Evolutionary conservation across 2,888 invertebrate genomes (phyloP).

Genomic region (Ganaspis brasiliensis): DNA sequence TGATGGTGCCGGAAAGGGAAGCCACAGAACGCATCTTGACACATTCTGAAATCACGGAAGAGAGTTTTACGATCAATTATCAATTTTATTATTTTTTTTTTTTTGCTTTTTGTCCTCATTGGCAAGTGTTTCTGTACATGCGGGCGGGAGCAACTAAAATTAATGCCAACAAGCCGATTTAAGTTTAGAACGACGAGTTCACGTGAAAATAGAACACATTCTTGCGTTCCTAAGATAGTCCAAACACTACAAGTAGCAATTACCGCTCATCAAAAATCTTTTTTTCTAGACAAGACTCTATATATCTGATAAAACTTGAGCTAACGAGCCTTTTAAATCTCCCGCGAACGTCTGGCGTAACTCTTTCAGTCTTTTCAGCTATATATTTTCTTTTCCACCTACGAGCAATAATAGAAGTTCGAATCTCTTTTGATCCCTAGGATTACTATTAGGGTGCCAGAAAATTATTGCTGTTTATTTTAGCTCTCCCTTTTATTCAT

Average conservation of each 20-base stretch:
- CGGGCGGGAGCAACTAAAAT: conserved; percentile 67
- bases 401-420: conserved; percentile 13
- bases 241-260: conserved; percentile 50
- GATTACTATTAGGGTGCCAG: conserved; percentile 35
- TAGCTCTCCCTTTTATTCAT: not conserved
- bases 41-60: conserved; percentile 76
- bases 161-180: conserved; percentile 72
- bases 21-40: conserved; percentile 77
- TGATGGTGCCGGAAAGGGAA: conserved; percentile 72
- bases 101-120: conserved; percentile 44
- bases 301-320: conserved; percentile 53
- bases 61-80: conserved; percentile 49
- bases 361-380: not conserved
- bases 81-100: conserved; percentile 10
- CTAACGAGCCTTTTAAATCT: conserved; percentile 30
- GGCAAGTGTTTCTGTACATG: conserved; percentile 48
- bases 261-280: conserved; percentile 52
- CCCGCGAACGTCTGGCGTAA: conserved; percentile 6
- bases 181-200: conserved; percentile 77
- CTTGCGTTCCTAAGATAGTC: conserved; percentile 67
- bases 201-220: conserved; percentile 78
- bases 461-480: conserved; percentile 37
- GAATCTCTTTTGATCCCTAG: conserved; percentile 26
- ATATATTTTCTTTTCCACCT: conserved; percentile 30
- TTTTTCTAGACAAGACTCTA: conserved; percentile 45